phyloP scores from a whole-genome alignment of 2,113 vertebrate genomes.

The Rhinoderma darwinii region DNA sequence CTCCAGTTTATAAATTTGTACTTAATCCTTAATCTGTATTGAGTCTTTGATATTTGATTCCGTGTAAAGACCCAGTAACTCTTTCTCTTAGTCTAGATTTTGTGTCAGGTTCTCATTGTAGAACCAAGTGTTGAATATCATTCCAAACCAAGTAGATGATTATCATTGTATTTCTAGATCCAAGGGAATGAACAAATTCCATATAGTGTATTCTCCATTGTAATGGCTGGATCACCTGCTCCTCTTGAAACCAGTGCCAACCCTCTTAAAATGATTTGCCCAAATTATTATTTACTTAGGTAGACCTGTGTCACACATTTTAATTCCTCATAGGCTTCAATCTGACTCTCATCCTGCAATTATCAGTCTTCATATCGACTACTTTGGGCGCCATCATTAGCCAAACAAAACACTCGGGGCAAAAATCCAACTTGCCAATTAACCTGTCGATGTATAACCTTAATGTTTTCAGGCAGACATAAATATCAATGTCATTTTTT shows the following conservation, averaged over 20 bases:
- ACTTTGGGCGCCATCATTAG: constrained; percentile 4
- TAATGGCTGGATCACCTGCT: neutral
- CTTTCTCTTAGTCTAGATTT: neutral
- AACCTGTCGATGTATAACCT: neutral
- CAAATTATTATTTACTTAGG: neutral
- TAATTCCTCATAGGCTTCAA: too few relatives aligned
- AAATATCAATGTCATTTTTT: neutral
- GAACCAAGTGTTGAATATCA: neutral
- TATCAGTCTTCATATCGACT: constrained; percentile 15
- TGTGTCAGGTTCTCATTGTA: neutral
- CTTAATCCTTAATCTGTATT: too few relatives aligned
- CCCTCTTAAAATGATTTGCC: neutral
- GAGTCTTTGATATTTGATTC: too few relatives aligned
- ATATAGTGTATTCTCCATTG: neutral
- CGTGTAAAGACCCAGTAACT: too few relatives aligned
- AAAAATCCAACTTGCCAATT: constrained; percentile 11
- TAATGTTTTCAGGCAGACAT: neutral
- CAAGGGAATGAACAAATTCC: neutral
- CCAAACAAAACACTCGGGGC: constrained; percentile 17
- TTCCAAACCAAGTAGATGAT: neutral
- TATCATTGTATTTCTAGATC: neutral
- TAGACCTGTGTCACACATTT: neutral
- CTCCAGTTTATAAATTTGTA: too few relatives aligned
- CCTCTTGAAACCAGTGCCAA: neutral
- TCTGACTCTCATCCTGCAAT: neutral